Evolutionary conservation across 1,140 invertebrate species (phyloP), one percentile per base, ranked within the genome.

Genomic region (Brachionus angularis): DNA sequence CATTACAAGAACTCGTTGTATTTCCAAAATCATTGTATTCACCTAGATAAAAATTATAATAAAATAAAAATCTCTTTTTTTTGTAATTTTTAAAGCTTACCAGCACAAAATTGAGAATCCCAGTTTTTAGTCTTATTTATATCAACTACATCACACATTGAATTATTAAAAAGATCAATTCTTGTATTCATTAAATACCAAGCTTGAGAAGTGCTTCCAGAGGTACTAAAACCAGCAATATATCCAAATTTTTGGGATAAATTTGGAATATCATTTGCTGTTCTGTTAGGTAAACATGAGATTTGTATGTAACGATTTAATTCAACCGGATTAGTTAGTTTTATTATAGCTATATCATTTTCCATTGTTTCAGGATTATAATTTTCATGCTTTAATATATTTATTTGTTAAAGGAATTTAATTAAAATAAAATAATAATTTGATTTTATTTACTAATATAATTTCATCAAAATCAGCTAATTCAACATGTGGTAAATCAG

Each of bases 81-180:
- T n/a, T n/a, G n/a, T n/a, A n/a, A n/a, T n/a, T n/a, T 42, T 42
- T 10, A 16, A 10, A 10, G 16, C 10, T 42, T 42, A 42, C 39
- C 39, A 0, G 62, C 62, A 47, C 62, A 67, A 36, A 67, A 47
- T 50, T 67, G 62, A 27, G 10, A 10, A 50, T 67, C 29, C 62
- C 62, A 67, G 36, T 67, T 23, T 67, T 50, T 46, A 16, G 42
- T n/a, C 10, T 29, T 46, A 27, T 49, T 27, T 1, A 42, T n/a
- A 21, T 46, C 0, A 1, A 67, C 31, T 34, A 27, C 44, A 3
- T 46, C 25, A 50, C 62, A 67, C 62, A 67, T 67, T 2, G 62
- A 67, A 3, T 7, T 47, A 47, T 67, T 67, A 23, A 29, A 67
- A 1, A 67, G 14, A 50, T 67, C 62, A 1, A 47, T 7, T 12